Base-by-base conservation (phyloP, 2,797 vertebrate genomes). In the Myotis vivesi region DNA sequence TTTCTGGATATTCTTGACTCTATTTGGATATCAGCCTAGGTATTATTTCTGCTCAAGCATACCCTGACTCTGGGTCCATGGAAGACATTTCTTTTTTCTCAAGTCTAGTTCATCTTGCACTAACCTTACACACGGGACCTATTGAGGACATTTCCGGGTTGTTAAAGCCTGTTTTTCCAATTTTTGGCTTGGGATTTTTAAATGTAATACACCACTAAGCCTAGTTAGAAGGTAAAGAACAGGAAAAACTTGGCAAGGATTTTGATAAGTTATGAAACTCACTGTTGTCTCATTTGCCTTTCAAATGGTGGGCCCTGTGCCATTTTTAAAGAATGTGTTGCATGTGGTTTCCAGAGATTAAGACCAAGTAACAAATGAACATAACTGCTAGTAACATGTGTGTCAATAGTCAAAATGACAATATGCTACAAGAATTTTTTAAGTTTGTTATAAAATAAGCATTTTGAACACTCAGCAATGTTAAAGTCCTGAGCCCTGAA, bases 31-130 rank as follows among this genome's bases (percentile, higher is more conserved):
- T 41, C 2, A 8, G 71, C 30, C 20, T 46, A 71, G 1, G 28
- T 64, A 69, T 71, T 77, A 44, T 77, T 95, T 92, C 19, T 84
- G 33, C 51, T 77, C 77, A 83, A 87, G 30, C 77, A 53, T 82
- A 30, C 4, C 2, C 19, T 75, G 75, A 53, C 23, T 44, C 5
- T 23, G 33, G 13, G 28, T 33, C 17, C 59, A 88, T 30, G 23
- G 30, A 76, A 83, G 51, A 71, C 59, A 10, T 87, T 87, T 30
- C 5, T 59, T 41, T 68, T 76, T 23, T 44, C 77, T 46, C 41
- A 53, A 30, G 17, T 33, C 33, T 55, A 41, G 17, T 62, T 53
- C 44, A 71, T 41, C 0, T 75, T 77, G 36, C 2, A 82, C 16
- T 82, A 87, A 59, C 15, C 10, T 51, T 83, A 92, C 4, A 20